Conservation (phyloP, 35 echinoderm and acorn worm species). For the Holothuria glaberrima region DNA sequence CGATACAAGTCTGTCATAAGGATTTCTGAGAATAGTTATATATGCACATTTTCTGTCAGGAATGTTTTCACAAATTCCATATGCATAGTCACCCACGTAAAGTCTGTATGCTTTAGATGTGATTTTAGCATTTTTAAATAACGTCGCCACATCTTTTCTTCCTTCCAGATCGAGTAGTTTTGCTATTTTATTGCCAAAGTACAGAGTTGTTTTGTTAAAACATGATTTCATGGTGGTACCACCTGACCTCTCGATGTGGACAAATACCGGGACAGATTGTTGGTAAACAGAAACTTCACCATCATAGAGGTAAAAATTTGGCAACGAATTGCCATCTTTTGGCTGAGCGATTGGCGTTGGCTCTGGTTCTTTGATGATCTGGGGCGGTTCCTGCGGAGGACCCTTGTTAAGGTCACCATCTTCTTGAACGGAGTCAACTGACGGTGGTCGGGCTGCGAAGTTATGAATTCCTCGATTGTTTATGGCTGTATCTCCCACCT, state of each 20-base stretch:
- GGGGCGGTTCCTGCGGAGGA: background rate
- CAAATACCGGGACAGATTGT: slow-evolving; percentile 20
- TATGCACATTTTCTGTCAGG: slow-evolving; percentile 41
- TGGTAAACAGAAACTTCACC: slow-evolving; percentile 30
- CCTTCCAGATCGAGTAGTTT: slow-evolving; percentile 32
- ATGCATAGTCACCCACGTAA: slow-evolving; percentile 23
- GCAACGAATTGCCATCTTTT: slow-evolving; percentile 22
- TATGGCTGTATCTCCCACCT: background rate
- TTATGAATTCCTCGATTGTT: slow-evolving; percentile 47
- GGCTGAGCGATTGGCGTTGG: slow-evolving; percentile 14
- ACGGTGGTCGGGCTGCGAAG: background rate
- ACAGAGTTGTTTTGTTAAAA: slow-evolving; percentile 29
- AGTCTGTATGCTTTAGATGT: slow-evolving; percentile 44
- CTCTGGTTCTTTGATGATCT: background rate
- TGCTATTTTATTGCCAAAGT: slow-evolving; percentile 38
- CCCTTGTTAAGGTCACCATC: background rate
- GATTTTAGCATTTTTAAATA: slow-evolving; percentile 42
- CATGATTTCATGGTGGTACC: slow-evolving; percentile 37
- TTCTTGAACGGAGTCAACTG: background rate
- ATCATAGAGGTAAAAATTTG: slow-evolving; percentile 36
- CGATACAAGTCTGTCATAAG: slow-evolving; percentile 40
- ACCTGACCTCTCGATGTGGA: slow-evolving; percentile 6
- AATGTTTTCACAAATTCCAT: slow-evolving; percentile 41
- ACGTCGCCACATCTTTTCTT: background rate
- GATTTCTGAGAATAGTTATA: slow-evolving; percentile 8